Conservation (phyloP, 2,113 vertebrate genomes). For the Okapia johnstoni region DNA sequence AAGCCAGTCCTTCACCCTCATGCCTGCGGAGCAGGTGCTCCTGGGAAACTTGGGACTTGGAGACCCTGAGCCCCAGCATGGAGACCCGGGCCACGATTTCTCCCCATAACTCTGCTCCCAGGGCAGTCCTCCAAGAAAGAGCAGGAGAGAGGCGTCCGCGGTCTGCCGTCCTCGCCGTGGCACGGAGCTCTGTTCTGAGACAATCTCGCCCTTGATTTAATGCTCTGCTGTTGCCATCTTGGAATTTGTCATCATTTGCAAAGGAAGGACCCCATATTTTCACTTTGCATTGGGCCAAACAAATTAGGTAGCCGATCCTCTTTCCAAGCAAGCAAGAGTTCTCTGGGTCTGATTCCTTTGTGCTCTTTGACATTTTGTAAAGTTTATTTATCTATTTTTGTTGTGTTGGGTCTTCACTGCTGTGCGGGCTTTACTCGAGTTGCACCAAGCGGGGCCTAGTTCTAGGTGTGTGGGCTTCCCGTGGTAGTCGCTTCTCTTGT, state of each 20-base stretch:
- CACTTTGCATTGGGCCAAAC: no score
- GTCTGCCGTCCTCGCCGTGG: accelerated
- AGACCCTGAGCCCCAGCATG: background rate
- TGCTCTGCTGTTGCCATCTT: background rate
- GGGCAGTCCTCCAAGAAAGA: background rate
- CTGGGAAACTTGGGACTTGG: background rate
- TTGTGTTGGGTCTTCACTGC: accelerated
- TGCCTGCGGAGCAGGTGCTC: background rate
- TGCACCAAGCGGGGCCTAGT: accelerated
- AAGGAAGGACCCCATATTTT: background rate
- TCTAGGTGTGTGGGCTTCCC: background rate
- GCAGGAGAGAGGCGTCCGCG: accelerated
- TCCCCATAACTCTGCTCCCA: background rate
- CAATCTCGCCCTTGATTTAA: background rate
- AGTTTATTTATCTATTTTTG: background rate
- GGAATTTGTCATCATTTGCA: background rate
- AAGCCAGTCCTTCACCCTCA: accelerated
- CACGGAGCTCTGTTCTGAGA: accelerated
- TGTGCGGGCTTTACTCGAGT: background rate
- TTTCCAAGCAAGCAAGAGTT: background rate
- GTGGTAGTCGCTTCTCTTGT: accelerated
- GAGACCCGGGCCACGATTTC: background rate
- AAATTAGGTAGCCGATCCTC: background rate
- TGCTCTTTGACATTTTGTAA: background rate
- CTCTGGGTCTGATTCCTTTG: background rate